Base-by-base conservation (phyloP, 2,888 invertebrate genomes). In the Spilosoma lubricipeda region DNA sequence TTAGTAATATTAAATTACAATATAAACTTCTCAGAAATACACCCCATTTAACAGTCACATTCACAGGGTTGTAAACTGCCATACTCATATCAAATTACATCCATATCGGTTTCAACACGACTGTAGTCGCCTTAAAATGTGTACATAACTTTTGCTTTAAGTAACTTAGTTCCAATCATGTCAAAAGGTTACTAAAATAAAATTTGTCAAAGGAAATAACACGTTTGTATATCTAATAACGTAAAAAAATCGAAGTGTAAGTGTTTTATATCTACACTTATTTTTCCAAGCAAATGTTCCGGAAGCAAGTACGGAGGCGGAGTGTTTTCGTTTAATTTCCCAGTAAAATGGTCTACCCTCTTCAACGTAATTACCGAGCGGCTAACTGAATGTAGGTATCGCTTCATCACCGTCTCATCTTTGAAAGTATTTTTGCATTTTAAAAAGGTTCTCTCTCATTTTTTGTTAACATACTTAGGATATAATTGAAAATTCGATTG, bases 321-420 rank as follows among this genome's bases (percentile, higher is more conserved):
- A 90, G 91, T 94, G 94, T 94, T 94, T 94, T 94, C 94, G 83
- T 94, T 94, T 92, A 91, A 94, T 94, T 94, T 94, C 90, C 90
- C 89, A 88, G 90, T 88, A 85, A 93, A 93, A 93, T 91, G 91
- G 90, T 88, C 88, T 89, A 85, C 90, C 89, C 91, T 92, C 91
- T 89, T 90, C 90, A 90, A 90, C 90, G 88, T 93, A 93, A 94
- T 94, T 93, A 93, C 90, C 81, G 84, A 86, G 82, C 85, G 82
- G 87, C 89, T 90, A 92, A 90, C 91, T 89, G 90, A 88, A 90
- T 91, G 89, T 90, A 84, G 82, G 82, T 86, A 92, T 92, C 90
- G 90, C 88, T 90, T 89, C 90, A 89, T 90, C 89, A 89, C 88
- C 87, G 86, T 86, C 89, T 89, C 89, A 87, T 89, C 89, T 88